Evolutionary conservation across 1,140 invertebrate genomes (phyloP), one percentile per base, ranked within the genome.

Genomic region (Plectrocnemia conspersa): DNA sequence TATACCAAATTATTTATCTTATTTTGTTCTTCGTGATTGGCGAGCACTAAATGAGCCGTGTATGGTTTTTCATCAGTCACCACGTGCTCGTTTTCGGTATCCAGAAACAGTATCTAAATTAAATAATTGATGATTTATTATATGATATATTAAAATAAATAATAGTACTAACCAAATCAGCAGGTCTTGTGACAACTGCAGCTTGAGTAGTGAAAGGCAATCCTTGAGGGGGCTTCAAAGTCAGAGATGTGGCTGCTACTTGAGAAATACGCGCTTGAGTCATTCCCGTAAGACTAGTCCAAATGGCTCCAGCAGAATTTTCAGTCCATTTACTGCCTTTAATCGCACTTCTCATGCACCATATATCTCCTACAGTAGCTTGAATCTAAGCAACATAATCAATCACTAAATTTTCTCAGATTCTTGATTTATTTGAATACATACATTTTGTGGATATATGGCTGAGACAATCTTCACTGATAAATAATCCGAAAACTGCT

Each of bases 321-420:
- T 52, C 56, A 1, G 16, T 54, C 38, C 38, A 52, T 7, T 16
- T 24, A 3, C 35, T 40, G 6, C 40, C 35, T 21, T 23, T 3
- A 23, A 61, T 21, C 2, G 38, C 38, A 23, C 50, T 57, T 15
- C 52, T 27, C 45, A 53, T 56, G 44, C 59, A 61, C 59, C 59
- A 61, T 7, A 61, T 25, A 32, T 61, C 59, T 13, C 59, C 59
- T 24, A 61, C 59, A 7, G 59, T 61, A 1, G 59, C 55, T 3
- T 44, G 13, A 9, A 61, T 27, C 59, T 61, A 50, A 21, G 55
- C 13, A 46, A 41, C 22, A 22, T 19, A 21, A 44, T n/a, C 13
- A 44, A 44, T n/a, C 7, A 38, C 15, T 38, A 15, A 38, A 15
- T 6, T 38, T 23, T 21, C 9, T 44, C 7, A 21, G 4, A 21